Percentiles rank a stretch among this genome's conserved stretches.
Conservation (phyloP, 1,140 invertebrate species). For the Elymnias hypermnestra region DNA sequence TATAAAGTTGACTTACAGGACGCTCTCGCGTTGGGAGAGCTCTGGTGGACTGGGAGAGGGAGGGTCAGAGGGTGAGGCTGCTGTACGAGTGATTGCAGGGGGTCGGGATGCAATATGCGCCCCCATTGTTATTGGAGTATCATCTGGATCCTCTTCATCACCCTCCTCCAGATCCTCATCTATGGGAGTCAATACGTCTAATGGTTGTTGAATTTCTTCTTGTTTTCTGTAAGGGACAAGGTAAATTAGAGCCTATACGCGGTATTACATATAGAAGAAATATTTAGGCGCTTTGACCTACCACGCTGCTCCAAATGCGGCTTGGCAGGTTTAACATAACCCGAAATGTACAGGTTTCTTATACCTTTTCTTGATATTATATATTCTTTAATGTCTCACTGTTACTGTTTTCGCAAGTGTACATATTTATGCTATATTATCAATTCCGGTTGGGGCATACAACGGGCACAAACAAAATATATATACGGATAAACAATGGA, state of each 20-base stretch:
- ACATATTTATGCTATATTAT: too few species aligned
- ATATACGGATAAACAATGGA: too few species aligned
- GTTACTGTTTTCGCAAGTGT: too few species aligned
- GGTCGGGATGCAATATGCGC: constrained; percentile 51
- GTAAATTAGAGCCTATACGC: not conserved
- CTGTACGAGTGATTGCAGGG: constrained; percentile 72
- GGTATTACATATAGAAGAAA: too few species aligned
- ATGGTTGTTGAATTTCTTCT: constrained; percentile 48
- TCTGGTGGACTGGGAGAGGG: constrained; percentile 25
- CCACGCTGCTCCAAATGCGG: too few species aligned
- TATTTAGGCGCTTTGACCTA: too few species aligned
- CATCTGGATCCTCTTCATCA: constrained; percentile 81
- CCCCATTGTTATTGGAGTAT: constrained; percentile 82
- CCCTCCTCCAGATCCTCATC: constrained; percentile 89
- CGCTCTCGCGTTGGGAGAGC: constrained; percentile 29
- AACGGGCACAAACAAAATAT: too few species aligned
- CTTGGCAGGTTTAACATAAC: too few species aligned
- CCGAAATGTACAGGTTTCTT: too few species aligned
- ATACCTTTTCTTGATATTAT: too few species aligned
- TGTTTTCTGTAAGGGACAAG: constrained; percentile 37
- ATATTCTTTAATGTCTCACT: too few species aligned
- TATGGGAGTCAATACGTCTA: constrained; percentile 86
- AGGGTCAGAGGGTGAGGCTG: constrained; percentile 62
- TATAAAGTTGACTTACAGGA: constrained; percentile 5
- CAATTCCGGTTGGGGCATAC: too few species aligned